Percentiles rank a stretch among this genome's conserved stretches.
Conservation (phyloP, 2,888 invertebrate species). For the Augiades crinisus region DNA sequence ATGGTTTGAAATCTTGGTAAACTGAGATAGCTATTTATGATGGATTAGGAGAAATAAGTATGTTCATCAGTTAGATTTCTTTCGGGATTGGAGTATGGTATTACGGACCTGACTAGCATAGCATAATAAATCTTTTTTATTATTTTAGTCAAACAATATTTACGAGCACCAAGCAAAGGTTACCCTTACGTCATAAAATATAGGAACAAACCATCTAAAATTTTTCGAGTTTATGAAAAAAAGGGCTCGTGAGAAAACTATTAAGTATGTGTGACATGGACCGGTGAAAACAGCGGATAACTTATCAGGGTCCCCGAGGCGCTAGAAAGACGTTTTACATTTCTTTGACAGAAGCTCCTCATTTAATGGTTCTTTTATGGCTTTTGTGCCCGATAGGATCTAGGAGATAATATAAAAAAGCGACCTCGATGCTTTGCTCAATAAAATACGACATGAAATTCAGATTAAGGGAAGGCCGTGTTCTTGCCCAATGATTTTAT, state of each 20-base stretch:
- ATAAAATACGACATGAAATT: conserved; percentile 5
- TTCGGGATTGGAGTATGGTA: no score
- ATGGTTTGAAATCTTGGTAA: no score
- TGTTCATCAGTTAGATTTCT: no score
- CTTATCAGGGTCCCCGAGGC: conserved; percentile 7
- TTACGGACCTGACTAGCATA: no score
- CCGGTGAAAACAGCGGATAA: neutral
- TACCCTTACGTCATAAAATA: neutral
- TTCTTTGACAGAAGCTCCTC: conserved; percentile 14
- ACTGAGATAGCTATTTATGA: no score
- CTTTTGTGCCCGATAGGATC: conserved; percentile 1
- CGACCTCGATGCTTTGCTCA: neutral
- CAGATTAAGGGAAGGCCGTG: neutral
- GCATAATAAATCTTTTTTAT: no score
- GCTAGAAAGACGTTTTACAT: conserved; percentile 8
- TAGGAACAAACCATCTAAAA: neutral
- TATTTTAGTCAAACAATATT: no score
- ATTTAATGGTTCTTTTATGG: conserved; percentile 14
- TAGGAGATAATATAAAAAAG: conserved; percentile 1
- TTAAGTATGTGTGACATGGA: conserved; percentile 10
- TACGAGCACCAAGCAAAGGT: no score
- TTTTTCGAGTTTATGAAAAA: neutral
- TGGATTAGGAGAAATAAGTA: no score
- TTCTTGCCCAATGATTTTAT: no score
- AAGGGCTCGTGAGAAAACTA: conserved; percentile 10